Conservation (phyloP, 2,113 vertebrate genomes). For the Hippocampus mohnikei region DNA sequence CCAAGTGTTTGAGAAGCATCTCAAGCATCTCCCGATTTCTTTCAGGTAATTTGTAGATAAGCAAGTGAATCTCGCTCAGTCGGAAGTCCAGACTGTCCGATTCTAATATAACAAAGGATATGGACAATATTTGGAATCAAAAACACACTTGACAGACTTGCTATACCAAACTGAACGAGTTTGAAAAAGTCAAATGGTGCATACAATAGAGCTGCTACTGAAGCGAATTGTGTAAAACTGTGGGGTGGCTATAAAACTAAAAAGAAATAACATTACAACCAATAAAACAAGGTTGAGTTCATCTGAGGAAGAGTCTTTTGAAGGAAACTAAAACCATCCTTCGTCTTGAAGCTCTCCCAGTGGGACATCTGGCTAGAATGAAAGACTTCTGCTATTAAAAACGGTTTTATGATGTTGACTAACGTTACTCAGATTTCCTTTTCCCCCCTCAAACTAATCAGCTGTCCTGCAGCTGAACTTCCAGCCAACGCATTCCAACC, state of each 20-base stretch:
- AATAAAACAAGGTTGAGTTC: neutral
- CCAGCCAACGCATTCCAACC: neutral
- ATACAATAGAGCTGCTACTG: conserved; percentile 2
- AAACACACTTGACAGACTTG: neutral
- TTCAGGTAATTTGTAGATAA: conserved; percentile 90
- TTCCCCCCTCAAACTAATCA: neutral
- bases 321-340: conserved; percentile 21
- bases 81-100: conserved; percentile 90
- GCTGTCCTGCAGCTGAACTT: neutral
- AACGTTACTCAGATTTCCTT: conserved; percentile 10
- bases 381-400: conserved; percentile 44
- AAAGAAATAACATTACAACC: conserved; percentile 18
- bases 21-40: conserved; percentile 91
- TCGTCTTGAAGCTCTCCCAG: conserved; percentile 10
- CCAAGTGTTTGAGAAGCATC: conserved; percentile 87
- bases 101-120: conserved; percentile 66
- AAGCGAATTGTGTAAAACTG: conserved; percentile 3
- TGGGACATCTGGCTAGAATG: conserved; percentile 45
- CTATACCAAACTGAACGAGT: neutral
- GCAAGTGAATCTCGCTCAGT: conserved; percentile 87
- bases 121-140: neutral
- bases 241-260: neutral
- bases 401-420: conserved; percentile 37
- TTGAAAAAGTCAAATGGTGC: neutral
- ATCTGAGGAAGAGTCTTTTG: conserved; percentile 24